phyloP scores from a whole-genome alignment of 2,888 invertebrate genomes.

The Cheilosia grossa region DNA sequence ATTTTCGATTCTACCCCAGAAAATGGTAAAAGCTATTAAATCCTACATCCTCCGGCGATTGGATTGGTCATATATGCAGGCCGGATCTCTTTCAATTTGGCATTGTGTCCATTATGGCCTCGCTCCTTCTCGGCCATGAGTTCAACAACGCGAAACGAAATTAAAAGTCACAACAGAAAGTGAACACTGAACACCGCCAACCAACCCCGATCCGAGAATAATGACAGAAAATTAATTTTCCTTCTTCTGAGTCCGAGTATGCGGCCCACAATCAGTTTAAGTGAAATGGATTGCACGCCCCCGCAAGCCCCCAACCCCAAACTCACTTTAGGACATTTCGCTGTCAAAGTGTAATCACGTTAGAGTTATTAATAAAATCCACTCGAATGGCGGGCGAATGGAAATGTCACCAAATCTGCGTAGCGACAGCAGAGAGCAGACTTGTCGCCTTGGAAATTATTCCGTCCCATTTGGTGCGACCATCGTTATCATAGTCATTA shows the following conservation, averaged over 20 bases:
- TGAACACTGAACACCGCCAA: background rate
- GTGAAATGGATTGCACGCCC: conserved; percentile 53
- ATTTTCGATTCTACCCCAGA: conserved; percentile 53
- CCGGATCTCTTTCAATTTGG: conserved; percentile 61
- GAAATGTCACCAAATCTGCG: conserved; percentile 60
- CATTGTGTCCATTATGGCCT: conserved; percentile 44
- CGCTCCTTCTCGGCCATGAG: conserved; percentile 26
- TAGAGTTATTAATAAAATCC: conserved; percentile 73
- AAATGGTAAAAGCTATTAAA: conserved; percentile 59
- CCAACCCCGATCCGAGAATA: conserved; percentile 19
- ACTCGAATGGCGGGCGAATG: conserved; percentile 56
- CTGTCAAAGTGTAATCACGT: conserved; percentile 46
- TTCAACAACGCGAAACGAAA: conserved; percentile 69
- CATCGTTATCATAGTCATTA: conserved; percentile 74
- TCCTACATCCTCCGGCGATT: conserved; percentile 44
- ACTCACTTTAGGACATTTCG: conserved; percentile 6
- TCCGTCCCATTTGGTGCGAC: conserved; percentile 70
- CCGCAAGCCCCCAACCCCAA: background rate
- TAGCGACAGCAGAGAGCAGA: conserved; percentile 42
- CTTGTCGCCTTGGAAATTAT: conserved; percentile 72
- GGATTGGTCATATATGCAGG: conserved; percentile 17
- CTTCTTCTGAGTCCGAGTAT: background rate
- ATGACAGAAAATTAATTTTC: conserved; percentile 70
- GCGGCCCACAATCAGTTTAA: conserved; percentile 57
- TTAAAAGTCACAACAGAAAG: conserved; percentile 65